Conservation (phyloP, 2,888 invertebrate genomes). For the Agriopis leucophaearia region DNA sequence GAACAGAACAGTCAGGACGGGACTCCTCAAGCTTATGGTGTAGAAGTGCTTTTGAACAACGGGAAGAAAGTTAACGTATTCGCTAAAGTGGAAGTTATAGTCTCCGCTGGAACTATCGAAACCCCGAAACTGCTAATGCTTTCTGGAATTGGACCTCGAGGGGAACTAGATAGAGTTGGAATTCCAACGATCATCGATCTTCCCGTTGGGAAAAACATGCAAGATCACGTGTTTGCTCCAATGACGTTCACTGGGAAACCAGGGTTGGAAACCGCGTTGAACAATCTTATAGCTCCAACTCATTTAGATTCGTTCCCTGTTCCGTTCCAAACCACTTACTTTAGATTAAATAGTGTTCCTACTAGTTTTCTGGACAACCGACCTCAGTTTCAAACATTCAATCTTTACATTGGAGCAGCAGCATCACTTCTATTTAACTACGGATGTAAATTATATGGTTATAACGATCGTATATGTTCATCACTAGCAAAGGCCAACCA, state of each 20-base stretch:
- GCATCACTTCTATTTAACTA: conserved; percentile 57
- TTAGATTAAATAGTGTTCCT: conserved; percentile 55
- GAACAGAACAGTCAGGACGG: conserved; percentile 55
- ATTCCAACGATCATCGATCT: conserved; percentile 65
- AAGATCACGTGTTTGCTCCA: conserved; percentile 66
- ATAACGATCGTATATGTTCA: conserved; percentile 53
- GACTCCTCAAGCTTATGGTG: conserved; percentile 61
- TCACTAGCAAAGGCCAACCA: conserved; percentile 63
- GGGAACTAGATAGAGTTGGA: conserved; percentile 58
- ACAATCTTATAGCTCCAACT: conserved; percentile 52
- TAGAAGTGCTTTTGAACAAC: conserved; percentile 57
- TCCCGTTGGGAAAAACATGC: conserved; percentile 75
- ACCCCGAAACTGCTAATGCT: conserved; percentile 74
- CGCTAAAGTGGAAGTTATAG: conserved; percentile 67
- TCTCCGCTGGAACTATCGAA: conserved; percentile 73
- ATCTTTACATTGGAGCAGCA: conserved; percentile 66
- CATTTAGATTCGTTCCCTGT: conserved; percentile 60
- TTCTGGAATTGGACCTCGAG: conserved; percentile 72
- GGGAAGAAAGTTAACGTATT: conserved; percentile 60
- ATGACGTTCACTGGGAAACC: conserved; percentile 62
- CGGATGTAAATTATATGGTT: conserved; percentile 36
- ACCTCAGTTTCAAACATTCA: conserved; percentile 73
- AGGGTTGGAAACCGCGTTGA: conserved; percentile 67
- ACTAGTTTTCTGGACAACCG: conserved; percentile 41
- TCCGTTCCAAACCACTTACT: conserved; percentile 65